Percentiles rank a stretch among this genome's conserved stretches.
phyloP scores from a whole-genome alignment of 2,797 vertebrate genomes.

The Lacerta agilis region DNA sequence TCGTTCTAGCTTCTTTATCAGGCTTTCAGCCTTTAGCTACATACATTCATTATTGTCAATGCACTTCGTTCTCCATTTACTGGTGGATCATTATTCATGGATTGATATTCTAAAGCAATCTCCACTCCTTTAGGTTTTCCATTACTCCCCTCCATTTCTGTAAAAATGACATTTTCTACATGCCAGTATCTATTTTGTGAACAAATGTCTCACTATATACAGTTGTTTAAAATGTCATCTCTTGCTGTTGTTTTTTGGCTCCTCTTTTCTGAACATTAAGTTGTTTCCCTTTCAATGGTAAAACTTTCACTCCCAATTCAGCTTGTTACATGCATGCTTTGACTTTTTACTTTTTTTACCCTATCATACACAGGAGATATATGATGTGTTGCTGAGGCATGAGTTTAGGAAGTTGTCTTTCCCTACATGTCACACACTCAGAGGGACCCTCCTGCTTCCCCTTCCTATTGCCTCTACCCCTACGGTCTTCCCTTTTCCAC shows the following conservation, averaged over 20 bases:
- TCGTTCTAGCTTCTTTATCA: not conserved
- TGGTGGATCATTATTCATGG: not conserved
- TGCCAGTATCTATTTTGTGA: not conserved
- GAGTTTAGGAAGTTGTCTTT: not conserved
- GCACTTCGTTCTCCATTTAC: not conserved
- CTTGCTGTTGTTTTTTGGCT: not conserved
- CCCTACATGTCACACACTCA: no score
- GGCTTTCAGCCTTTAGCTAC: not conserved
- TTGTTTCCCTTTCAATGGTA: not conserved
- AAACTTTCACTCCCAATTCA: constrained; percentile 7
- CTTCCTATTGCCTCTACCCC: not conserved
- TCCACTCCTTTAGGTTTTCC: not conserved
- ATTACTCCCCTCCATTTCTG: not conserved
- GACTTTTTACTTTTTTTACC: constrained; percentile 6
- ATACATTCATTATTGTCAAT: not conserved
- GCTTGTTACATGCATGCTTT: constrained; percentile 28
- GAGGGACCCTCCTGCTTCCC: no score
- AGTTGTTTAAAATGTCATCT: not conserved
- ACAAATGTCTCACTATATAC: not conserved
- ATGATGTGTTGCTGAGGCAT: constrained; percentile 15
- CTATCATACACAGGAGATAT: not conserved
- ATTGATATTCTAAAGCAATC: not conserved
- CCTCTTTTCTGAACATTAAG: constrained; percentile 11
- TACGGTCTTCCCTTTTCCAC: not conserved
- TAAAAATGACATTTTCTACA: not conserved